Evolutionary conservation across 2,888 invertebrate genomes (phyloP), one percentile per base, ranked within the genome.

Genomic region (Odiellus spinosus): DNA sequence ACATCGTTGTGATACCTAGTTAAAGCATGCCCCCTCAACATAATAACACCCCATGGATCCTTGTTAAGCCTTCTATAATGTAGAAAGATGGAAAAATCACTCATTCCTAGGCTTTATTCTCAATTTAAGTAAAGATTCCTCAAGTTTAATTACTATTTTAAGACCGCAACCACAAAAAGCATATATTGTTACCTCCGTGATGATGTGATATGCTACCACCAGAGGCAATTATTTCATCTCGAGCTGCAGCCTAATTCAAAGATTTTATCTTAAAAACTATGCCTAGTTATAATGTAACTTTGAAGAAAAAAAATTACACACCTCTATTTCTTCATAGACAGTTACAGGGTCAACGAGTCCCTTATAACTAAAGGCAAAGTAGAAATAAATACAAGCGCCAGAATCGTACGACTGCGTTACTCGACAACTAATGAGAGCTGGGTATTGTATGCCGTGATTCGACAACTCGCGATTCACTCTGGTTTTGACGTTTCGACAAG

Each of bases 381-480:
- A 84, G 69, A 88, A 85, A 64, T 96, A 96, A 43, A 96, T 80
- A 63, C 93, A 93, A 59, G 93, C 91, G 0, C 98, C 98, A 1
- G 87, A 81, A 63, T 98, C 96, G 64, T 98, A 91, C 18, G 90
- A 88, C 69, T 98, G 96, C 8, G 96, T 96, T 10, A 96, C 82
- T 0, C 87, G 74, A 59, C 81, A 82, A 11, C 83, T 83, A 42
- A 84, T 73, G 52, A 81, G 70, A 59, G 51, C 43, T 6, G 71
- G 80, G 58, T 77, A 68, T 6, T 63, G 57, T 40, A 87, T 76
- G 21, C 72, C 71, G 1, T 72, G 65, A 14, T 65, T 67, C 47
- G 51, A 32, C 39, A 54, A 50, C 55, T 76, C 74, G 40, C 68
- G 65, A 1, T 71, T 65, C 3, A 96, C 72, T 42, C 85, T 72